Evolutionary conservation across 2,113 vertebrate genomes (phyloP), one percentile per base, ranked within the genome.

Genomic region (Anseranas semipalmata): DNA sequence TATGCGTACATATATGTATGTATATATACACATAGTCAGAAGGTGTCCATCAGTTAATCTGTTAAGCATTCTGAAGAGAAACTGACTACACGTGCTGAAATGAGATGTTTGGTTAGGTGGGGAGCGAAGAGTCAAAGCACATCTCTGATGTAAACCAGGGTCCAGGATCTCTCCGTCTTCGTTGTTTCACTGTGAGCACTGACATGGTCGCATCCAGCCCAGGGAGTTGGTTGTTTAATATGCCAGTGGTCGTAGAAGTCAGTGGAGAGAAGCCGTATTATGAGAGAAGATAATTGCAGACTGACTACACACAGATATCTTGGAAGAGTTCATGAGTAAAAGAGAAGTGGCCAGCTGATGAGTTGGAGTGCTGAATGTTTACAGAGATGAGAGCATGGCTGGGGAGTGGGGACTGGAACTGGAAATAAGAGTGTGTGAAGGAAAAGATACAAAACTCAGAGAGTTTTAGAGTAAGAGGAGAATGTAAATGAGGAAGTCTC

Each of bases 1-100:
- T 73, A 25, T 13, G 6, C n/a, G 28, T 19, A 52, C 7, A 45
- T 8, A 1, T 41, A 0, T 41, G 4, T 30, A 3, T 55, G 3
- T 37, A 2, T 45, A 33, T 27, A 33, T 3, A 71, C 14, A 19
- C 19, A 6, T 32, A 62, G 37, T 67, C 41, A 90, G 71, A 85
- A 85, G 25, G 8, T 17, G 33, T 62, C 43, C 19, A 4, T n/a
- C 53, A 15, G 33, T 92, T 93, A 8, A 48, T 76, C 50, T 76
- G 33, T 75, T 91, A 94, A 87, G 39, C 25, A 16, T 53, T 80
- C 8, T 53, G 52, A 77, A 86, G 76, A 56, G 35, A 22, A 72
- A 53, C 37, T 53, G 12, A 55, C n/a, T 10, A n/a, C 24, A 77
- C 24, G 19, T 24, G 7, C 28, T 73, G 41, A 92, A 77, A 35